Evolutionary conservation across 2,888 invertebrate genomes (phyloP), one percentile per base, ranked within the genome.

Genomic region (Hofmannophila pseudospretella): DNA sequence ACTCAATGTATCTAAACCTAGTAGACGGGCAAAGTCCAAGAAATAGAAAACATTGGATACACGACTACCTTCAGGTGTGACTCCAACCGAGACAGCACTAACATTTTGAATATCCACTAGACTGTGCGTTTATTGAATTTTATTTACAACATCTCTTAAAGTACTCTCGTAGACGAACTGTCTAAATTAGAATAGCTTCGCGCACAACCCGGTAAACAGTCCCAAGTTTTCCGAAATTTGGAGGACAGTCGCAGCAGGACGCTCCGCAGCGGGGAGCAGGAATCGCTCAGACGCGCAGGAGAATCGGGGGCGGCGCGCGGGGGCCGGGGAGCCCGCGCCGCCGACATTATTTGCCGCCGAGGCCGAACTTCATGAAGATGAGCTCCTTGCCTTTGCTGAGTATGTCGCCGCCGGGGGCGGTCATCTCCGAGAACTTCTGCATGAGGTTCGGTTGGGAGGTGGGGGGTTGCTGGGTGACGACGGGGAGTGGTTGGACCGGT

Each of bases 331-430:
- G 68, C 73, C 81, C 78, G 60, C 51, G 42, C 48, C 62, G 61
- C 78, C 74, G 66, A 52, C 75, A 82, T 90, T 90, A 90, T 90
- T 90, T 90, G 67, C 92, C 92, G 66, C 94, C 94, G 58, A 96
- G 90, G 53, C 96, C 96, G 79, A 96, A 96, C 88, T 95, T 95
- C 93, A 96, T 96, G 84, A 96, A 96, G 76, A 96, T 95, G 54
- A 96, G 92, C 88, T 96, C 96, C 87, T 96, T 96, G 66, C 96
- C 96, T 82, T 96, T 96, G 68, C 96, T 95, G 59, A 96, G 89
- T 56, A 96, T 95, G 72, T 96, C 96, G 60, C 95, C 95, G 47
- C 96, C 96, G 55, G 95, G 94, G 44, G 93, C 93, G 39, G 95
- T 94, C 88, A 96, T 95, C 74, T 96, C 96, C 59, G 94, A 92